These are phyloP conservation scores for Acropternis orthonyx DNA, from an alignment of 2,797 vertebrate genomes.

Conservation along the genomic window DNA sequence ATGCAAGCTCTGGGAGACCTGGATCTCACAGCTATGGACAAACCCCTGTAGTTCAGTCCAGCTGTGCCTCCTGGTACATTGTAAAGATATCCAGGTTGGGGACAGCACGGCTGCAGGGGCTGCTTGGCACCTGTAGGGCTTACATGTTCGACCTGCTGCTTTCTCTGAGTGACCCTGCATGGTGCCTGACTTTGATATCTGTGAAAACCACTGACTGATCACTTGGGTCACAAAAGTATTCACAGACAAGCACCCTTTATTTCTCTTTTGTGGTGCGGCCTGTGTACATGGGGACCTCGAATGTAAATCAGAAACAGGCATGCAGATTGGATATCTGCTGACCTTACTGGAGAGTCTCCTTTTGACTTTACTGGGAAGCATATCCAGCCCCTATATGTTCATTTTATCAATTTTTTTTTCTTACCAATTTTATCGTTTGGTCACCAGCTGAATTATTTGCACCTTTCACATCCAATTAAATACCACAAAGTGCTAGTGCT, in stretches of 20 bases:
- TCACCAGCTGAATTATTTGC: not conserved
- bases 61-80: not conserved
- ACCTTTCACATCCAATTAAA: not conserved
- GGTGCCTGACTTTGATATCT: fast-evolving
- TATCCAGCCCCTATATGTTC: fast-evolving
- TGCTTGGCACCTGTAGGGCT: not conserved
- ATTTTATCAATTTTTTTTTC: not conserved
- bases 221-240: not conserved
- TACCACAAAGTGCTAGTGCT: not conserved
- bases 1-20: not conserved
- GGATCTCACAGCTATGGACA: not conserved
- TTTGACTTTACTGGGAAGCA: not conserved
- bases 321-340: not conserved
- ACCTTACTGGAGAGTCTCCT: not conserved
- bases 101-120: fast-evolving
- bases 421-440: not conserved
- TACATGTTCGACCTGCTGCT: not conserved
- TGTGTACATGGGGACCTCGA: not conserved
- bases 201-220: not conserved
- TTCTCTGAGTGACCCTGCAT: not conserved
- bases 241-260: not conserved
- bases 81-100: not conserved
- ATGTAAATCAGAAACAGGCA: not conserved
- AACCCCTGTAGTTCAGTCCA: not conserved
- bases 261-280: not conserved